Conservation (phyloP, 64 coral and sea anemone genomes). For the Dendronephthya gigantea region DNA sequence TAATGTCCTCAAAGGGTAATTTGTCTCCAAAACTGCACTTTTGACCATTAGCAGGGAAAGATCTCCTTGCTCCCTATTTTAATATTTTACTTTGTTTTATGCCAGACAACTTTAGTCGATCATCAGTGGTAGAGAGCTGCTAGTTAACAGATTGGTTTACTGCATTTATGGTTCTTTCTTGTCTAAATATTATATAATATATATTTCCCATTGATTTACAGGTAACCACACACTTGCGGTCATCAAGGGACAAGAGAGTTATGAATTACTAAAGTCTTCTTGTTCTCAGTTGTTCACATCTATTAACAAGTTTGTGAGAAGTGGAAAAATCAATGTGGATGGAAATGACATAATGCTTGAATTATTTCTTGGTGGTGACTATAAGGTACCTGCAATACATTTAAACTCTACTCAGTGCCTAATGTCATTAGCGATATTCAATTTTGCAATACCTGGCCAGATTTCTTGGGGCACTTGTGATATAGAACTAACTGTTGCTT, state of each 20-base stretch:
- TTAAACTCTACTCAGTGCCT: no score
- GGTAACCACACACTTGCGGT: neutral
- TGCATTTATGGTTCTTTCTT: no score
- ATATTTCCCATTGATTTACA: neutral
- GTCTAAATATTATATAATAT: neutral
- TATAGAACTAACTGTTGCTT: no score
- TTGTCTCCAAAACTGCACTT: neutral
- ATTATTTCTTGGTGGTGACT: constrained; percentile 6
- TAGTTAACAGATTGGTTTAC: no score
- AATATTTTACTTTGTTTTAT: neutral
- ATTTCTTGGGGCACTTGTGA: no score
- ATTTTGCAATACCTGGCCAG: neutral
- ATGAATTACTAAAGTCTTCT: neutral
- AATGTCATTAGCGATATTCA: neutral
- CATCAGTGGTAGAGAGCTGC: no score
- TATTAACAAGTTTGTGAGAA: neutral
- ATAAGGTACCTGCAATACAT: neutral
- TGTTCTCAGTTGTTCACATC: neutral
- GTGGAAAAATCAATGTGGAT: constrained; percentile 1
- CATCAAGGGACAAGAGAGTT: neutral
- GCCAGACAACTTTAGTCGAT: no score
- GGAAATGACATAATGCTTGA: neutral
- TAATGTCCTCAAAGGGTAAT: neutral
- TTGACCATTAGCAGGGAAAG: neutral
- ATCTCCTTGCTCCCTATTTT: neutral